Evolutionary conservation across 2,113 vertebrate genomes (phyloP).

Genomic region (Taurulus bubalis): DNA sequence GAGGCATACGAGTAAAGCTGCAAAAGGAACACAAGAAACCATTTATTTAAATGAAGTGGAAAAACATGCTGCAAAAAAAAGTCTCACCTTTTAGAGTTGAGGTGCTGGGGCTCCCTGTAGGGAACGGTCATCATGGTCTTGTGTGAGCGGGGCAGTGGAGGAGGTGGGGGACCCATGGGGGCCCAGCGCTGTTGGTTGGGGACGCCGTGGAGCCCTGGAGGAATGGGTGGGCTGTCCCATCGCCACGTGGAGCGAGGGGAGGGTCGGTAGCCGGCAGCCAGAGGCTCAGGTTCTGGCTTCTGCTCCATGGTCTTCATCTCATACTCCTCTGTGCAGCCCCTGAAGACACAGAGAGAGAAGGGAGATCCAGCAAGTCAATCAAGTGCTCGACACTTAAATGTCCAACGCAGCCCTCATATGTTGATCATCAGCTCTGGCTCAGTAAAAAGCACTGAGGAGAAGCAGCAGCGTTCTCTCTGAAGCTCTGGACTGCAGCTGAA

Average conservation of each 20-base stretch:
- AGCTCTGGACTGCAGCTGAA: background rate
- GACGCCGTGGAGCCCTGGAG: slow-evolving; percentile 80
- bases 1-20: background rate
- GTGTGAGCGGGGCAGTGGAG: slow-evolving; percentile 80
- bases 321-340: slow-evolving; percentile 92
- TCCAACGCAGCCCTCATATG: background rate
- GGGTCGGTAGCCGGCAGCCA: slow-evolving; percentile 83
- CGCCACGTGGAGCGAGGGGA: slow-evolving; percentile 88
- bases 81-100: slow-evolving; percentile 87
- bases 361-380: background rate
- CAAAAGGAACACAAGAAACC: background rate
- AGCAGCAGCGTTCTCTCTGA: background rate
- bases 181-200: slow-evolving; percentile 84
- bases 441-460: background rate
- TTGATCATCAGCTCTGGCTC: background rate
- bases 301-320: slow-evolving; percentile 88
- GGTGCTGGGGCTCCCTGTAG: slow-evolving; percentile 88
- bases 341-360: slow-evolving; percentile 62
- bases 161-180: slow-evolving; percentile 72
- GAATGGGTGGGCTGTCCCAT: slow-evolving; percentile 87
- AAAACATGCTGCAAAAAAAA: background rate
- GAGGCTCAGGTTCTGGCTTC: slow-evolving; percentile 85
- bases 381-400: background rate
- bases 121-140: slow-evolving; percentile 83
- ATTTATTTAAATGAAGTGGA: background rate